Conservation (phyloP, 2,797 vertebrate species). For the Clarias platycephalus region DNA sequence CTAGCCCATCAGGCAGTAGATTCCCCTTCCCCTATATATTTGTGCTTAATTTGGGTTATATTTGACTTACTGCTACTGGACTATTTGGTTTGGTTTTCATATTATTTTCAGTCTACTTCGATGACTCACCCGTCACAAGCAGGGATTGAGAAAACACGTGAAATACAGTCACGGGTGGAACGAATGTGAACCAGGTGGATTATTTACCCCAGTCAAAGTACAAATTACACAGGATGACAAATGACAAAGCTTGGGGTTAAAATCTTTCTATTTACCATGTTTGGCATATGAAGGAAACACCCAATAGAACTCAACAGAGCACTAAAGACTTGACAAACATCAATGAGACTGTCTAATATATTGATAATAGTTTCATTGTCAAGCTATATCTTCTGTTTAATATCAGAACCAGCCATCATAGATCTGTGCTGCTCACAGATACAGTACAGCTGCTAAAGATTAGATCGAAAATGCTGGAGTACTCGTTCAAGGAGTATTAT, state of each 20-base stretch:
- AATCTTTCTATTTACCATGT: background rate
- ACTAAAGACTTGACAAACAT: slow-evolving; percentile 4
- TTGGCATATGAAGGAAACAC: background rate
- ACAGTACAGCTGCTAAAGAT: background rate
- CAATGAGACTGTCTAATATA: background rate
- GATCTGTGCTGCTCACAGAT: background rate
- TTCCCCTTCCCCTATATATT: background rate
- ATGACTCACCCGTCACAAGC: background rate
- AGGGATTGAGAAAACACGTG: background rate
- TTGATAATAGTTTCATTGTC: background rate
- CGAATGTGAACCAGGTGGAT: slow-evolving; percentile 4
- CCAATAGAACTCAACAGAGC: background rate
- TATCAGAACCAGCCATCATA: background rate
- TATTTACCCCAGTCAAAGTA: background rate
- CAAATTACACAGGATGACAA: background rate
- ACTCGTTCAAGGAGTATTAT: background rate
- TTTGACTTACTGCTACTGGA: no score
- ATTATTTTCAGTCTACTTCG: background rate
- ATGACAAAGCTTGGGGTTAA: background rate
- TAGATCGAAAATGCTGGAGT: background rate
- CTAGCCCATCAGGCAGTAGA: background rate
- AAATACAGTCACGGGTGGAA: background rate
- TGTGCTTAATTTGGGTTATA: background rate
- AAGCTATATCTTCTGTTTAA: background rate
- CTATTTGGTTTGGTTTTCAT: no score